phyloP scores from a whole-genome alignment of 2,888 invertebrate genomes.

The Unio pictorum region DNA sequence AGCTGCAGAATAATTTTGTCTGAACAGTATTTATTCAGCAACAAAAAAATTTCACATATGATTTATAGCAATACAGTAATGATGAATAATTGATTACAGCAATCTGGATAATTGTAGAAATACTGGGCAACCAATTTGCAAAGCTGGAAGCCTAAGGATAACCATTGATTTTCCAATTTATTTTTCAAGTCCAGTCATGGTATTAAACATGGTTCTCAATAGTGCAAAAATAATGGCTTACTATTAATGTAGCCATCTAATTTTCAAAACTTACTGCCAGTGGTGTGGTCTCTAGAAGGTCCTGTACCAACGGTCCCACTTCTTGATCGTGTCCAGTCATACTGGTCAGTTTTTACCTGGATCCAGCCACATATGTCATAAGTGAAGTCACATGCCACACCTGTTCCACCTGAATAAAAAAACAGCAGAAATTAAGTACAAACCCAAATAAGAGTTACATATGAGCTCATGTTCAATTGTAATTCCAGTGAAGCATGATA shows the following conservation, averaged over 20 bases:
- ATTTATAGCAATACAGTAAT: no score
- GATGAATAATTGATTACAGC: no score
- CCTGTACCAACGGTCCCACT: constrained; percentile 50
- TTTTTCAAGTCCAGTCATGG: no score
- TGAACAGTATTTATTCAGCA: no score
- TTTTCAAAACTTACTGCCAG: constrained; percentile 37
- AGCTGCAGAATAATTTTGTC: no score
- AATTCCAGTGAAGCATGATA: not conserved
- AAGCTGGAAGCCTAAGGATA: no score
- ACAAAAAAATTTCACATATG: no score
- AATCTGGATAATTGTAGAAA: no score
- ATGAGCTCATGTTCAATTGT: not conserved
- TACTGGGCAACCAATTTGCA: no score
- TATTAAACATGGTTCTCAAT: not conserved
- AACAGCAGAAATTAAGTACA: not conserved
- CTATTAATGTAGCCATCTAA: not conserved
- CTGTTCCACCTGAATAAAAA: constrained; percentile 30
- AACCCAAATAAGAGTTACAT: not conserved
- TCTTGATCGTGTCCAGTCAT: constrained; percentile 48
- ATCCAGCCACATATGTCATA: constrained; percentile 53
- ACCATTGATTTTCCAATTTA: no score
- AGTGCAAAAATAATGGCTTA: not conserved
- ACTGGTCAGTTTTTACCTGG: constrained; percentile 51
- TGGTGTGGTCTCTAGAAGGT: constrained; percentile 56
- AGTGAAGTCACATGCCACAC: constrained; percentile 52